A percentile compares a stretch with the other conserved stretches of the same genome.
Conservation (phyloP, 2,113 vertebrate species). For the Okapia johnstoni region DNA sequence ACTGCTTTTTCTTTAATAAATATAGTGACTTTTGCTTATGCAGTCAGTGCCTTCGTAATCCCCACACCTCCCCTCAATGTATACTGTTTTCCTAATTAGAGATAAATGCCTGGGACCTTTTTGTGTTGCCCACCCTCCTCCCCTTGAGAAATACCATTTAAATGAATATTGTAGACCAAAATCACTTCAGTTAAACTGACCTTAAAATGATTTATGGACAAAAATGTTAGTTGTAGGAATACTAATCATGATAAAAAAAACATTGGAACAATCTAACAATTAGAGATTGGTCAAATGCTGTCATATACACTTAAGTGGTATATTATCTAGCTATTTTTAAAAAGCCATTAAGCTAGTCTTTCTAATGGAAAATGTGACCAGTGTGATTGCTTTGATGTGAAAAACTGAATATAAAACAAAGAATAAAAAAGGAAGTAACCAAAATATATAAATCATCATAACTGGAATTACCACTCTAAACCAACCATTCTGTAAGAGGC, state of each 20-base stretch:
- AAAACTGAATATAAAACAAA: not conserved
- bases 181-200: not conserved
- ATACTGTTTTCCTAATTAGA: not conserved
- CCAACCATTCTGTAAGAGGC: not conserved
- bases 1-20: not conserved
- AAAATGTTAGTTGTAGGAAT: not conserved
- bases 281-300: not conserved
- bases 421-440: not conserved
- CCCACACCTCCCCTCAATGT: not conserved
- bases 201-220: not conserved
- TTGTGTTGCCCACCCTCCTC: not conserved
- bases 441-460: not conserved
- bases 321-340: not conserved
- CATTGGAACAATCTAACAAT: not conserved
- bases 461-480: not conserved
- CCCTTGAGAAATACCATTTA: constrained; percentile 15
- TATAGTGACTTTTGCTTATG: not conserved
- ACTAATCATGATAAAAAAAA: not conserved
- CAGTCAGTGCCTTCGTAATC: not conserved
- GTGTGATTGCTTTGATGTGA: not conserved
- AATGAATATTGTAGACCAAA: not conserved
- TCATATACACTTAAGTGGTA: not conserved
- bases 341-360: not conserved
- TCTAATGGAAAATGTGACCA: not conserved
- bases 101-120: not conserved